Conservation (phyloP, 1,140 invertebrate species). For the Schlechtendalia chinensis region DNA sequence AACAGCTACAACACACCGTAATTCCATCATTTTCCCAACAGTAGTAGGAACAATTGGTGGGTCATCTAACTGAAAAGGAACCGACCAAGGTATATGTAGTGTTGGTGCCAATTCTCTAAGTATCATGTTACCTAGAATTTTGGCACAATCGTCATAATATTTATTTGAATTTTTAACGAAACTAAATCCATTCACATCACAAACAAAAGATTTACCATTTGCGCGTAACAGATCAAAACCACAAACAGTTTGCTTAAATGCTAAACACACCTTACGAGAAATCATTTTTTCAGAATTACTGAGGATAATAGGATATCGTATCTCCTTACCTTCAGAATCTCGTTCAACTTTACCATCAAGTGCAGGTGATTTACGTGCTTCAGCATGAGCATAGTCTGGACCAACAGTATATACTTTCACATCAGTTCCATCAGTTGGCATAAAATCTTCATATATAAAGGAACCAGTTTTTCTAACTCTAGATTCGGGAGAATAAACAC, state of each 20-base stretch:
- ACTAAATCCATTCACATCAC: constrained; percentile 99
- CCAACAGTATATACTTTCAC: constrained; percentile 92
- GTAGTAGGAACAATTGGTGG: constrained; percentile 98
- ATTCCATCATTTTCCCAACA: constrained; percentile 99
- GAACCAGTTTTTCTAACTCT: constrained; percentile 94
- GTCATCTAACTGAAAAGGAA: constrained; percentile 96
- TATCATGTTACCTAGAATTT: constrained; percentile 94
- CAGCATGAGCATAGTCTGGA: constrained; percentile 98
- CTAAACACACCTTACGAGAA: constrained; percentile 94
- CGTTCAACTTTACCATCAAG: constrained; percentile 97
- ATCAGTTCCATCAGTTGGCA: constrained; percentile 98
- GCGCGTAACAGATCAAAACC: constrained; percentile 98
- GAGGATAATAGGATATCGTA: constrained; percentile 91
- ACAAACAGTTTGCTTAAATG: constrained; percentile 99
- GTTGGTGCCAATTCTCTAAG: constrained; percentile 89
- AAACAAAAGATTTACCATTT: constrained; percentile 97
- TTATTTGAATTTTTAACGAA: constrained; percentile 99
- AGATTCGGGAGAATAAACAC: constrained; percentile 96
- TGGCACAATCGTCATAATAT: constrained; percentile 99
- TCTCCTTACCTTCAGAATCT: constrained; percentile 97
- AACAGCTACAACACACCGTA: constrained; percentile 96
- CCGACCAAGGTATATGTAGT: constrained; percentile 93
- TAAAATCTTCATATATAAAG: constrained; percentile 99
- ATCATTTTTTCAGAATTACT: constrained; percentile 98
- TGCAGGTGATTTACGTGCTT: constrained; percentile 96